A percentile compares a stretch with the other conserved stretches of the same genome.
phyloP scores from a whole-genome alignment of 2,888 invertebrate genomes.

The Tetramorium bicarinatum region DNA sequence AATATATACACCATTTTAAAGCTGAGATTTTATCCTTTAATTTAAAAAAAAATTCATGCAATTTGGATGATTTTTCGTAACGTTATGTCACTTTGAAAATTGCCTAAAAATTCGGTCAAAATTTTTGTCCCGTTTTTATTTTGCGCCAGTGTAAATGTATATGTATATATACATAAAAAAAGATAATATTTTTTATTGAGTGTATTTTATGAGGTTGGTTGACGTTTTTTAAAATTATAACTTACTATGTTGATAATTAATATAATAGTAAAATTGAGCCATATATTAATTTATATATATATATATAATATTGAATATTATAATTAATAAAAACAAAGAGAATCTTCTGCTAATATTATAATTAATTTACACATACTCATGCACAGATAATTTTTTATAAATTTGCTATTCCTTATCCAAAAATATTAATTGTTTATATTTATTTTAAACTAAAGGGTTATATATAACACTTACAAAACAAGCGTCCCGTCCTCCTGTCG shows the following conservation, averaged over 20 bases:
- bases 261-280: not conserved
- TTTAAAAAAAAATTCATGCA: too few relatives aligned
- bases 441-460: constrained; percentile 4
- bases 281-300: not conserved
- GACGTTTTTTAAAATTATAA: not conserved
- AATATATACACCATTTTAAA: too few relatives aligned
- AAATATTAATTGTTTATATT: not conserved
- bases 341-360: not conserved
- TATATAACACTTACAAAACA: constrained; percentile 88
- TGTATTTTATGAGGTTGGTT: not conserved
- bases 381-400: not conserved
- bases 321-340: not conserved
- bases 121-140: too few relatives aligned
- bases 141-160: too few relatives aligned
- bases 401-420: not conserved
- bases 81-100: too few relatives aligned
- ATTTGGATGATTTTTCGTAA: too few relatives aligned
- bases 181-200: not conserved
- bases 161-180: not conserved
- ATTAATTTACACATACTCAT: not conserved
- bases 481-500: constrained; percentile 89
- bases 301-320: not conserved
- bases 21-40: too few relatives aligned
- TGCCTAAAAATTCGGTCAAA: too few relatives aligned
- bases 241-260: not conserved